Conservation (phyloP, 64 coral and sea anemone genomes). For the Montipora cactus region DNA sequence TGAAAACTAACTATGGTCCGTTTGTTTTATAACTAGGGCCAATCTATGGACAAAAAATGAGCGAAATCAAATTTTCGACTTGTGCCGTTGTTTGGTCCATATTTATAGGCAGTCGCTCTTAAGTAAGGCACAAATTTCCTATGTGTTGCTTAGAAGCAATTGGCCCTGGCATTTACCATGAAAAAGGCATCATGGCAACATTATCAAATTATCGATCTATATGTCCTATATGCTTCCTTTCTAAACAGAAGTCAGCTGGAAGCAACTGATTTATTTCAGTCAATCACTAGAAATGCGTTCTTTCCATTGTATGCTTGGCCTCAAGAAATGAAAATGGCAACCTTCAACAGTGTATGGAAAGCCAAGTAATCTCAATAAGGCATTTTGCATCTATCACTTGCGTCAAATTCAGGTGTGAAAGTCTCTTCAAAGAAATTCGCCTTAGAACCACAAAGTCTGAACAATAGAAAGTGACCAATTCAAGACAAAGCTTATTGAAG, state of each 20-base stretch:
- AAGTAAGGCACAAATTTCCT: not conserved
- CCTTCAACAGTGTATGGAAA: too few relatives aligned
- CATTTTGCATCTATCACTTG: too few relatives aligned
- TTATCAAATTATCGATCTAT: not conserved
- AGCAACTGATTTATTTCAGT: not conserved
- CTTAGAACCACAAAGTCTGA: not conserved
- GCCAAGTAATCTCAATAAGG: too few relatives aligned
- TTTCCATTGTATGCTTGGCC: slow-evolving; percentile 1
- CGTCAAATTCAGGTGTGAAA: too few relatives aligned
- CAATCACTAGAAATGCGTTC: slow-evolving; percentile 2
- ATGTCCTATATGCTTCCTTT: not conserved
- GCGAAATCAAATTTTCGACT: too few relatives aligned
- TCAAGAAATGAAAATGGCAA: not conserved
- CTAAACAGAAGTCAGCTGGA: not conserved
- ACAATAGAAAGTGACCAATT: not conserved
- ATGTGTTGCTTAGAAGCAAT: not conserved
- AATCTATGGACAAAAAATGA: too few relatives aligned
- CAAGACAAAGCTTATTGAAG: not conserved
- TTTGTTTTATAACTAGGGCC: too few relatives aligned
- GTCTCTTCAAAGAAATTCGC: too few relatives aligned
- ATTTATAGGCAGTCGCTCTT: too few relatives aligned
- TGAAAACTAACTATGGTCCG: too few relatives aligned
- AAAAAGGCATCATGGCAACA: not conserved
- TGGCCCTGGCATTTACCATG: not conserved
- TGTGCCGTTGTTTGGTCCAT: too few relatives aligned